These are phyloP conservation scores for Fulica atra DNA, from an alignment of 2,113 vertebrate genomes.

Conservation along the genomic window DNA sequence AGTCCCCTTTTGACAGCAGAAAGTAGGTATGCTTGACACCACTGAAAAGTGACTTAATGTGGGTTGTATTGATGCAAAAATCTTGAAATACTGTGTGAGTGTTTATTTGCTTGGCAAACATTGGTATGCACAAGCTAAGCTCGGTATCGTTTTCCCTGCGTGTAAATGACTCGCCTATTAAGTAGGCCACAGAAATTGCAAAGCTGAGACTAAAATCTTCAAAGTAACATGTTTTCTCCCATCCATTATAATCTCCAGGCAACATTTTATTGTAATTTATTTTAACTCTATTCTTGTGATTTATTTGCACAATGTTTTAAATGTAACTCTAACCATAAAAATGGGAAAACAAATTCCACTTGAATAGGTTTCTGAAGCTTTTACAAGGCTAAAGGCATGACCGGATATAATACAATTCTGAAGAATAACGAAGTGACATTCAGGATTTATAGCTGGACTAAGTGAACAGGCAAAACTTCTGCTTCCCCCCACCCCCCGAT, in stretches of 20 bases:
- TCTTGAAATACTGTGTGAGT: background rate
- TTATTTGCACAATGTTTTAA: background rate
- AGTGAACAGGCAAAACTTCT: background rate
- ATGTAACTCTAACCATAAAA: background rate
- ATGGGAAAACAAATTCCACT: background rate
- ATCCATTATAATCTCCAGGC: background rate
- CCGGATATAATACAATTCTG: background rate
- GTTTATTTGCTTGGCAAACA: background rate
- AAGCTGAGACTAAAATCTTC: background rate
- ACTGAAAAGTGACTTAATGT: background rate
- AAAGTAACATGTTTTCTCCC: background rate
- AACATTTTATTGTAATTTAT: background rate
- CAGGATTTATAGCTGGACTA: slow-evolving; percentile 18
- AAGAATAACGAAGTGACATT: background rate
- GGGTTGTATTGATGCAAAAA: background rate
- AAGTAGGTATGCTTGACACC: background rate
- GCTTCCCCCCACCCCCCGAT: background rate
- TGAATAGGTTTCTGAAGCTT: background rate
- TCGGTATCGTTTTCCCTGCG: background rate
- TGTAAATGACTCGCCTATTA: background rate
- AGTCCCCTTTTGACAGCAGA: background rate
- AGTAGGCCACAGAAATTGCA: background rate
- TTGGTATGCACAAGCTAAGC: background rate
- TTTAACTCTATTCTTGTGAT: background rate
- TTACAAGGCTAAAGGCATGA: background rate